Evolutionary conservation across 2,113 vertebrate genomes (phyloP).

Genomic region (Lepus europaeus): DNA sequence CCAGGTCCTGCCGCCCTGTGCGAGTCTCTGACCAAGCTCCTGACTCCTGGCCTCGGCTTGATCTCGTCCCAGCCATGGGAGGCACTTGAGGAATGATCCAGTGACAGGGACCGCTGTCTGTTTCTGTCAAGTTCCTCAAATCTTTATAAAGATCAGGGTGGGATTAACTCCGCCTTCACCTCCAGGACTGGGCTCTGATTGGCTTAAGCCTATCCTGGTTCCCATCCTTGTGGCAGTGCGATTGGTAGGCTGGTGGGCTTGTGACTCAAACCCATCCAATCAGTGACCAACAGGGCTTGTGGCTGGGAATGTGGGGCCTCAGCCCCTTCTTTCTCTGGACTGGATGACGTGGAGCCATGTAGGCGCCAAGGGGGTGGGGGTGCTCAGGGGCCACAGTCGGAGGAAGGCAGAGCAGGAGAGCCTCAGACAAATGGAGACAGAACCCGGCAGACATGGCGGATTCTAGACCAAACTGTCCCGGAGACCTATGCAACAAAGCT

Average conservation of each 20-base stretch:
- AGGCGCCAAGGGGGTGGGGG: neutral
- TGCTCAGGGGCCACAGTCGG: neutral
- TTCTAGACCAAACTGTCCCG: slow-evolving; percentile 3
- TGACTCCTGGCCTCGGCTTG: too few relatives aligned
- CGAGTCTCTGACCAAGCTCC: too few relatives aligned
- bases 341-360: neutral
- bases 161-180: neutral
- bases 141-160: neutral
- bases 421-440: slow-evolving; percentile 12
- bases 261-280: neutral
- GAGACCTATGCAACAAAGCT: neutral
- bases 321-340: neutral
- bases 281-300: neutral
- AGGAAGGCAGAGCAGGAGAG: neutral
- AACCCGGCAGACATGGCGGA: neutral
- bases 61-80: too few relatives aligned
- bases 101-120: too few relatives aligned
- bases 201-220: neutral
- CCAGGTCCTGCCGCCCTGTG: too few relatives aligned
- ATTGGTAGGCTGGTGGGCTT: neutral
- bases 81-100: too few relatives aligned
- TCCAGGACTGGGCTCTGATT: neutral
- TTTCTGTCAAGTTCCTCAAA: too few relatives aligned
- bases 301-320: neutral
- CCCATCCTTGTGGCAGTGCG: neutral